Percentiles rank a stretch among this genome's conserved stretches.
phyloP scores from a whole-genome alignment of 1,140 invertebrate genomes.

The Lordiphosa clarofinis region DNA sequence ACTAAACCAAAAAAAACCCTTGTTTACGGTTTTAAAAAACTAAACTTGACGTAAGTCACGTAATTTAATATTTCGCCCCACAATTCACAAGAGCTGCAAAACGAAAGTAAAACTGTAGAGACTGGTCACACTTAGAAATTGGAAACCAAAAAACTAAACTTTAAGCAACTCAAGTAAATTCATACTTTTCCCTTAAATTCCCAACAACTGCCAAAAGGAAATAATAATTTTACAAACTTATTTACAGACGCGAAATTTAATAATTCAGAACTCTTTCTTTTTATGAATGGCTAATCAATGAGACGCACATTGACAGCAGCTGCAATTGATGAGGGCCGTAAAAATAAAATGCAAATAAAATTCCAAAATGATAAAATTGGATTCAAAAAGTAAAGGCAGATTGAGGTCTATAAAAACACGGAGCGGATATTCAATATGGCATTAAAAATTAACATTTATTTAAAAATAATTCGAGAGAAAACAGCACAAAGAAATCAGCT shows the following conservation, averaged over 20 bases:
- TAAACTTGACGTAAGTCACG: too few relatives aligned
- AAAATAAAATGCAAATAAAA: constrained; percentile 19
- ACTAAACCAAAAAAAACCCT: too few relatives aligned
- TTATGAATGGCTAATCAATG: constrained; percentile 44
- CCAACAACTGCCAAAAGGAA: too few relatives aligned
- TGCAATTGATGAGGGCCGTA: constrained; percentile 55
- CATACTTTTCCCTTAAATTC: too few relatives aligned
- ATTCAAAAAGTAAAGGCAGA: constrained; percentile 31
- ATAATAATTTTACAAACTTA: too few relatives aligned
- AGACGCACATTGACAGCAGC: constrained; percentile 43
- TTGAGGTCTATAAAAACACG: constrained; percentile 22
- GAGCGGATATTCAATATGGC: constrained; percentile 48
- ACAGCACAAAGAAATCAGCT: constrained; percentile 48
- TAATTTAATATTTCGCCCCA: too few relatives aligned
- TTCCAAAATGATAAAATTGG: constrained; percentile 24
- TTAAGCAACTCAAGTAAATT: too few relatives aligned
- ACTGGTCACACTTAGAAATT: too few relatives aligned
- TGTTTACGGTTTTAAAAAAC: too few relatives aligned
- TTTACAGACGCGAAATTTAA: constrained; percentile 31
- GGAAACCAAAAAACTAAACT: too few relatives aligned
- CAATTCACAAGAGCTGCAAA: too few relatives aligned
- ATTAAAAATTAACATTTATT: constrained; percentile 68
- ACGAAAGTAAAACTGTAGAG: too few relatives aligned
- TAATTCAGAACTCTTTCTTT: constrained; percentile 52
- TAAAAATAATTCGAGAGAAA: constrained; percentile 31